phyloP scores from a whole-genome alignment of 2,113 vertebrate species.

The Psilopogon haemacephalus region DNA sequence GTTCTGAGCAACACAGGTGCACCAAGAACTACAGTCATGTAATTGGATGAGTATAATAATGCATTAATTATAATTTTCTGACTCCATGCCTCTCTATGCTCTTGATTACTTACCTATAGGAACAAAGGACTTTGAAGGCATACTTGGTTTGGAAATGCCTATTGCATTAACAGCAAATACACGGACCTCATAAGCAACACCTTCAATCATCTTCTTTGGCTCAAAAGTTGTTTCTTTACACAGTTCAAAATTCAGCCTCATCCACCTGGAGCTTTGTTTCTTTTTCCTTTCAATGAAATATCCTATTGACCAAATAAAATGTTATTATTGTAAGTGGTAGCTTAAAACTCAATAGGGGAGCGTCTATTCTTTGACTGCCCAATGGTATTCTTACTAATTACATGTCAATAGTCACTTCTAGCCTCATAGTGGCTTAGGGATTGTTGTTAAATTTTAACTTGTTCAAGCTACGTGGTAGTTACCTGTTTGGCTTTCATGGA shows the following conservation, averaged over 20 bases:
- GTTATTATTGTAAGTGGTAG: neutral
- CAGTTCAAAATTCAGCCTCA: slow-evolving; percentile 97
- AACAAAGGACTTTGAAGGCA: slow-evolving; percentile 93
- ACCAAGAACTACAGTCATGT: neutral
- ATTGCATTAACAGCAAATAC: slow-evolving; percentile 95
- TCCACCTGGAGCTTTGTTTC: slow-evolving; percentile 99
- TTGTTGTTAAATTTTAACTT: neutral
- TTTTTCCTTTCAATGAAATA: slow-evolving; percentile 98
- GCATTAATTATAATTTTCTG: neutral
- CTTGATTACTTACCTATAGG: slow-evolving; percentile 87
- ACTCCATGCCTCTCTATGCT: neutral
- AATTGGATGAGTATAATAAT: neutral
- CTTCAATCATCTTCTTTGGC: slow-evolving; percentile 99
- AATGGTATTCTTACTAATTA: neutral
- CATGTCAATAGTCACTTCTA: neutral
- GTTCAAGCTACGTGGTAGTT: neutral
- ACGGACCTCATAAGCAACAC: slow-evolving; percentile 94
- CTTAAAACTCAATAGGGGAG: neutral
- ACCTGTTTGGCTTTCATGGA: neutral
- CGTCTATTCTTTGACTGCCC: neutral
- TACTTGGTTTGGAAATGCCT: slow-evolving; percentile 93
- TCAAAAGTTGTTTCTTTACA: slow-evolving; percentile 95
- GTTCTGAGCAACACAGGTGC: neutral
- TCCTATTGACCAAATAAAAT: slow-evolving; percentile 71
- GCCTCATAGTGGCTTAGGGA: neutral